phyloP scores from a whole-genome alignment of 2,113 vertebrate genomes.

The Junco hyemalis region DNA sequence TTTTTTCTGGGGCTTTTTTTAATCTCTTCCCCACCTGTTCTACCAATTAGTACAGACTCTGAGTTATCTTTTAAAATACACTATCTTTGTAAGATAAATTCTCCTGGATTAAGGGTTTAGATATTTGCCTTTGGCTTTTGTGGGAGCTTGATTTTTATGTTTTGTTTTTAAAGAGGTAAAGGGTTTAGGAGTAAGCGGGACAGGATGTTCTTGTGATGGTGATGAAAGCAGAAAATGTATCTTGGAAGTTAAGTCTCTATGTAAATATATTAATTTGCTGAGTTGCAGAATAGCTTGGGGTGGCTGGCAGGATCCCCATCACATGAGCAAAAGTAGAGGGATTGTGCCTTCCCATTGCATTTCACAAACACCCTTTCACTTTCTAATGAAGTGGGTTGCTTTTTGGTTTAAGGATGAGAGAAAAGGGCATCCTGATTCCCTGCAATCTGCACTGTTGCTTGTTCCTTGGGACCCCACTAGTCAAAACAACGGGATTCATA shows the following conservation, averaged over 20 bases:
- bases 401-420: constrained; percentile 37
- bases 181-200: neutral
- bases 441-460: constrained; percentile 59
- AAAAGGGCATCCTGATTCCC: constrained; percentile 48
- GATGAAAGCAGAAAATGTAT: neutral
- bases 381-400: neutral
- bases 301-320: neutral
- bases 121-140: neutral
- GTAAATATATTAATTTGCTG: neutral
- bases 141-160: neutral
- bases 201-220: neutral
- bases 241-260: neutral
- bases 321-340: neutral
- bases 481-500: constrained; percentile 68
- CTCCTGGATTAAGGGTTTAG: neutral
- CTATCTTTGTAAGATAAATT: neutral
- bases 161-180: neutral
- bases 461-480: constrained; percentile 65
- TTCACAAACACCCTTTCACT: neutral
- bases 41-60: neutral
- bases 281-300: neutral
- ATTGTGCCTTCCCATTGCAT: neutral
- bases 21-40: neutral
- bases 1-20: neutral
- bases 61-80: neutral